These are phyloP conservation scores for Piprites chloris DNA, from an alignment of 2,113 vertebrate genomes.

Conservation along the genomic window DNA sequence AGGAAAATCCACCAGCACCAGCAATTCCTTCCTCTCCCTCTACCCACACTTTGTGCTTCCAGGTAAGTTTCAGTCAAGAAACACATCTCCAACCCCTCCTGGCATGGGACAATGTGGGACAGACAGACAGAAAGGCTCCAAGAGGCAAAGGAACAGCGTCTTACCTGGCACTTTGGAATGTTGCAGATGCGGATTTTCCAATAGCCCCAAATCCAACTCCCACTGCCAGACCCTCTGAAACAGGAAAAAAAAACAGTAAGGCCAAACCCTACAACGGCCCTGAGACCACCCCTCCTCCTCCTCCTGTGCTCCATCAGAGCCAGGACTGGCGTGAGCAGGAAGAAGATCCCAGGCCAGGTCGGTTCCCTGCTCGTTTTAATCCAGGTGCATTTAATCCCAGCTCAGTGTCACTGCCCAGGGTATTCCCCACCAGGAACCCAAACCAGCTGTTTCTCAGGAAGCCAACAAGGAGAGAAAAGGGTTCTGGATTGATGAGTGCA, in stretches of 20 bases:
- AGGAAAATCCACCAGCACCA: accelerated
- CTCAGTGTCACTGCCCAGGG: not conserved
- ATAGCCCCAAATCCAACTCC: conserved; percentile 92
- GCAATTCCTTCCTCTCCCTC: not conserved
- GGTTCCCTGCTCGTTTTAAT: not conserved
- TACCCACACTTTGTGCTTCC: not conserved
- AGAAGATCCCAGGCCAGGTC: not conserved
- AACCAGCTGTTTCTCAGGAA: not conserved
- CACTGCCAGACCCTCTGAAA: conserved; percentile 95
- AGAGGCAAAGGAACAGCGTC: not conserved
- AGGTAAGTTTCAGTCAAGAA: not conserved
- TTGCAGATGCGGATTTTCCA: conserved; percentile 87
- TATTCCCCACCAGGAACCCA: accelerated
- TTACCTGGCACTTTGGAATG: conserved; percentile 94
- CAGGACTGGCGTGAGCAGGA: accelerated
- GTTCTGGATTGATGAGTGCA: not conserved
- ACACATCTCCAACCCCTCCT: not conserved
- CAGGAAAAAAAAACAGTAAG: not conserved
- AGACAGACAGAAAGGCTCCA: not conserved
- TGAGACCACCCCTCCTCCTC: not conserved
- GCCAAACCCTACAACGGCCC: not conserved
- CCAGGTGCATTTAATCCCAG: not conserved
- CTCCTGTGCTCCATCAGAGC: accelerated
- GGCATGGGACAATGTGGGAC: accelerated
- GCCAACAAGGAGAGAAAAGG: not conserved